Evolutionary conservation across 2,888 invertebrate species (phyloP), one percentile per base, ranked within the genome.

Genomic region (Drosophila paramelanica): DNA sequence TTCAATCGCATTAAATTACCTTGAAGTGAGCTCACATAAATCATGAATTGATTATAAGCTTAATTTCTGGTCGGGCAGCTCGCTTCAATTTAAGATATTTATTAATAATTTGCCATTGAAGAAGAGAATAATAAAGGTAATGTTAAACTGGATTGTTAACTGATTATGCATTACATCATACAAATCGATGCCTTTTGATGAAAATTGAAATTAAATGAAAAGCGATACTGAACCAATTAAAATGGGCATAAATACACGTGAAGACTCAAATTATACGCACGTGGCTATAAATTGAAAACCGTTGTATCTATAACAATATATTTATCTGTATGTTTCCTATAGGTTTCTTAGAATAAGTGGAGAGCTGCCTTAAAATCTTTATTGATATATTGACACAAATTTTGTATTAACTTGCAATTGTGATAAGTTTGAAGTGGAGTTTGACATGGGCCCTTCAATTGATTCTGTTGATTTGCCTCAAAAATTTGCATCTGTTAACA

Each of bases 71-170:
- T 52, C 51, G 27, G 41, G 41, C 17, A 27, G 52, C 52, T 27
- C 5, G 13, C 41, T 20, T 27, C 52, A 41, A 41, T 52, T 52
- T 17, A 52, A 27, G 41, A 52, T 5, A 23, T 6, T n/a, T 25
- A 38, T 56, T 20, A 14, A n/a, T 23, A 0, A 39, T 13, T 56
- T 46, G 38, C 20, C 45, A 20, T 10, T 57, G 58, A 31, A 6
- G 41, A 3, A n/a, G 27, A 17, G 17, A 17, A 13, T 31, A 43
- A 53, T 20, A 31, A 17, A 10, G 8, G 17, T 33, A 8, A 39
- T 39, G n/a, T 51, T 14, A 42, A 59, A 42, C 23, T 25, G 33
- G 25, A 58, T 43, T 10, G 10, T 43, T 43, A 59, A 59, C 49
- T 59, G 59, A 59, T 59, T 59, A 36, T 14, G 7, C 10, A 31